Base-by-base conservation (phyloP, 2,113 vertebrate species). In the Colaptes auratus region DNA sequence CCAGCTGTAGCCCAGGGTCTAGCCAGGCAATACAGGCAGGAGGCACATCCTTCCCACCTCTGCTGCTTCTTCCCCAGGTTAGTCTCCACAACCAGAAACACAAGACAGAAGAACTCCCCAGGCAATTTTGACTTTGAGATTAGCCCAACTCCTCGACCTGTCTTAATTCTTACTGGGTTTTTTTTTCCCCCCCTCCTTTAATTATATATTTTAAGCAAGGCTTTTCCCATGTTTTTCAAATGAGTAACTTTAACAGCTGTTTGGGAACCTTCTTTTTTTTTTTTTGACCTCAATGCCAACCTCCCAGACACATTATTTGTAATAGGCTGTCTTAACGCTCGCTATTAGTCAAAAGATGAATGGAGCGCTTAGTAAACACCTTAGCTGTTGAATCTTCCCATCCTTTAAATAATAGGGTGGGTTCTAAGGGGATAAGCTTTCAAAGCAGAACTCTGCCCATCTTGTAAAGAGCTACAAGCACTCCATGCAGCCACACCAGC, bases 271-370 rank as follows among this genome's bases (percentile, higher is more conserved):
- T 76, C 48, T 3, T 72, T 79, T 87, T 78, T 79, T 87, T 78
- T 80, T 65, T 80, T 61, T 84, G 0, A 92, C 82, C 87, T 90
- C 64, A 53, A 12, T 39, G 48, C 50, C 80, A 92, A 61, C 27
- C 82, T 89, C 82, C 56, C 56, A 91, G 71, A 90, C 46, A 82
- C 25, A 82, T 86, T 76, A 87, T 85, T 88, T 91, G 39, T 86
- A 94, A 91, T 55, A 83, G 64, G 78, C 16, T 74, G 18, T 36
- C 72, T 80, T 78, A 92, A 88, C 31, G 76, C 65, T 86, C 82
- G 52, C 61, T 88, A 75, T 86, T 86, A 81, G 76, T 90, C 91
- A 88, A 91, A 90, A 95, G 69, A 86, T 46, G 66, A 74, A 78
- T 9, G 25, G 19, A 63, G 23, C 30, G 31, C 75, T 87, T 82